Conservation (phyloP, 2,113 vertebrate genomes). For the Nothocercus nigrocapillus region DNA sequence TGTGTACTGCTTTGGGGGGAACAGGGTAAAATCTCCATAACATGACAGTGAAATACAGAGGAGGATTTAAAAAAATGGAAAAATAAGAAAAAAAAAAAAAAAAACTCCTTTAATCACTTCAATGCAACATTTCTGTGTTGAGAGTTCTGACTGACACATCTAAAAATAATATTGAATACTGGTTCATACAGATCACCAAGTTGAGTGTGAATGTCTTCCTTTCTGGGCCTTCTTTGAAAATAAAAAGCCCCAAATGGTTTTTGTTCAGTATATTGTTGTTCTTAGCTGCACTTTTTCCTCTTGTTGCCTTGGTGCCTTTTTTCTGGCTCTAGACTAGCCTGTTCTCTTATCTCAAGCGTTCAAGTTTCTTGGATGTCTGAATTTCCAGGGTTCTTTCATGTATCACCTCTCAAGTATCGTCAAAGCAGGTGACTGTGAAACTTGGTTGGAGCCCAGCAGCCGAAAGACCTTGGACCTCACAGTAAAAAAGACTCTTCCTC, state of each 20-base stretch:
- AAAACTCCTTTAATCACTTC: conserved; percentile 11
- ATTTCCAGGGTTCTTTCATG: background rate
- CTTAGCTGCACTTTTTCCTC: background rate
- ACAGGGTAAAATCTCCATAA: background rate
- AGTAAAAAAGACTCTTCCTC: background rate
- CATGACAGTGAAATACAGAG: background rate
- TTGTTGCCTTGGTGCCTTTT: background rate
- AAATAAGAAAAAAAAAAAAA: too few relatives aligned
- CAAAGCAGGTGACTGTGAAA: background rate
- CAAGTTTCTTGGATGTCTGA: background rate
- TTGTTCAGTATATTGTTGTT: background rate
- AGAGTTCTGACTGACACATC: background rate
- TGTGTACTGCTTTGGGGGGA: background rate
- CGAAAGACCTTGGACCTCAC: background rate
- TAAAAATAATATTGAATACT: conserved; percentile 47
- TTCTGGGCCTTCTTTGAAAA: background rate
- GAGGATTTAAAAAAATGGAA: background rate
- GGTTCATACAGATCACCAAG: background rate
- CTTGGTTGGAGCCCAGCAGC: background rate
- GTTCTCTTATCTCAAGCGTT: background rate
- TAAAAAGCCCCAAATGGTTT: background rate
- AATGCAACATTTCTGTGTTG: background rate
- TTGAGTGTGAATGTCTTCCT: background rate
- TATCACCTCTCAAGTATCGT: background rate
- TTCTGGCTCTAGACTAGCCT: background rate